These are phyloP conservation scores for Mycetomoellerius zeteki DNA, from an alignment of 1,140 invertebrate genomes.

Conservation along the genomic window DNA sequence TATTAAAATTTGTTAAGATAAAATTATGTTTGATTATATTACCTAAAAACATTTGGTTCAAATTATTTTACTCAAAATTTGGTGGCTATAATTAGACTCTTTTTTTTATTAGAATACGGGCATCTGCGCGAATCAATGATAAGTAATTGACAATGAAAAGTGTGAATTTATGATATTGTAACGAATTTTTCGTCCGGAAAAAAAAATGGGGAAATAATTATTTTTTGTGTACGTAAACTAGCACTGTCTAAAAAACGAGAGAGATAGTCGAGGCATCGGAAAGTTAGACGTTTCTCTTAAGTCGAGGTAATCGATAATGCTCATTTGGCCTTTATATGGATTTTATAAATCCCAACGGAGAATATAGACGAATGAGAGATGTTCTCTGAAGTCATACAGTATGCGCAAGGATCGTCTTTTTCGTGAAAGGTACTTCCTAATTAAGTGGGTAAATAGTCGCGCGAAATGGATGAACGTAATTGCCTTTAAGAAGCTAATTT, in stretches of 20 bases:
- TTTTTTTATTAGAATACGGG: too few species aligned
- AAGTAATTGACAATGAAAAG: background rate
- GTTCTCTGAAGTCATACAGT: background rate
- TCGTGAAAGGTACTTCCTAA: conserved; percentile 7
- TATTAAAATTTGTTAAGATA: too few species aligned
- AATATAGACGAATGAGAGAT: background rate
- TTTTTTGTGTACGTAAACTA: background rate
- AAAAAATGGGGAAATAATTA: background rate
- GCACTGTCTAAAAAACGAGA: background rate
- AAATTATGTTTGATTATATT: too few species aligned
- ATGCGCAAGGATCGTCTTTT: background rate
- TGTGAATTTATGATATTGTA: background rate
- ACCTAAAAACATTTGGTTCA: too few species aligned
- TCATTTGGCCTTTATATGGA: background rate
- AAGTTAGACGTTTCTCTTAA: background rate
- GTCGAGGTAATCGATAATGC: background rate
- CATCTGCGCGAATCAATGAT: background rate
- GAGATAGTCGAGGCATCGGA: background rate
- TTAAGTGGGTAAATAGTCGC: conserved; percentile 14
- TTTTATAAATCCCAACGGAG: background rate
- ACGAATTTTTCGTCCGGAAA: background rate
- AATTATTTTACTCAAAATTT: too few species aligned
- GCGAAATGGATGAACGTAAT: conserved; percentile 32
- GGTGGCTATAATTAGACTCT: too few species aligned
- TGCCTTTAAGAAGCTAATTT: conserved; percentile 18